Evolutionary conservation across 2,113 vertebrate genomes (phyloP), one percentile per base, ranked within the genome.

Genomic region (Thunnus thynnus): DNA sequence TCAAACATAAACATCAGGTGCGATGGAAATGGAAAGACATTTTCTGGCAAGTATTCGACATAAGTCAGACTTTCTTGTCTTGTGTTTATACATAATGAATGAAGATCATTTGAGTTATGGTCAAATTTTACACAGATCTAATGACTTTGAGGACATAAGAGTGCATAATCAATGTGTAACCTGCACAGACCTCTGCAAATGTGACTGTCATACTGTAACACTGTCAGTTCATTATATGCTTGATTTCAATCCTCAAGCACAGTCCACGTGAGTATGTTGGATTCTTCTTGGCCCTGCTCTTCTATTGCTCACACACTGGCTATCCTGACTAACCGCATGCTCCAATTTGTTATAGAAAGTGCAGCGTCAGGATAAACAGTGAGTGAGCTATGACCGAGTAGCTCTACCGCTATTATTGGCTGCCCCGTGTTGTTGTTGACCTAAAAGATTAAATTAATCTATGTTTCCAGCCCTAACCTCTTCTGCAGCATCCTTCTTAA

Each of bases 371-470:
- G 41, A 18, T 61, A 17, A 61, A 18, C 32, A 62, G 60, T 62
- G 14, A 17, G 27, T 32, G 11, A 47, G 36, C 11, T 13, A 27
- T 25, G 14, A 36, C 12, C 14, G 25, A 69, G n/a, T 16, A 54
- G 0, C 67, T 27, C 51, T 18, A 56, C 52, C 18, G 62, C 54
- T 47, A 48, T 63, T 65, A 82, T 64, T 13, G 69, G 56, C 74
- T 10, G 6, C 46, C 61, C 47, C 58, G 0, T 22, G 52, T 70
- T 76, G 66, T 44, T 27, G 25, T 51, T 80, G 82, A 82, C 75
- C 76, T n/a, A 18, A 58, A 83, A 86, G 67, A 80, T 63, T 65
- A 83, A 82, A 81, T 77, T 0, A 84, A 87, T 85, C 82, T 22
- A 51, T 80, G 86, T 70, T 78, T 69, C 41, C 18, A 61, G 71